These are phyloP conservation scores for Phaetusa simplex DNA, from an alignment of 2,113 vertebrate genomes.

Conservation along the genomic window DNA sequence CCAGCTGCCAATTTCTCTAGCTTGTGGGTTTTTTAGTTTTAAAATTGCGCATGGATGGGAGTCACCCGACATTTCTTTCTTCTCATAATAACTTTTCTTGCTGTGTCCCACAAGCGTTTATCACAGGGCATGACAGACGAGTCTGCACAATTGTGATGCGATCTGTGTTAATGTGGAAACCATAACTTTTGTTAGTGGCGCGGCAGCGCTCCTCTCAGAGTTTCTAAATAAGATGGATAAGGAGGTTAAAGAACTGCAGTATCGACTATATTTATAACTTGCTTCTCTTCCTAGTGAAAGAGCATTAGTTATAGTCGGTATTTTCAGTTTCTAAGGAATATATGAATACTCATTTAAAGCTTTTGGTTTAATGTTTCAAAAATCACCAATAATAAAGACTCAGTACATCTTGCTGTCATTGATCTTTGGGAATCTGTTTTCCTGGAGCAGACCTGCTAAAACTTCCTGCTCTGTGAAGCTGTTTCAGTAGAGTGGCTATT, in stretches of 20 bases:
- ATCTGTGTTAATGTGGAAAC: neutral
- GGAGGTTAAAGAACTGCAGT: neutral
- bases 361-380: neutral
- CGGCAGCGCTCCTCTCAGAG: neutral
- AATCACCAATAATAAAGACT: neutral
- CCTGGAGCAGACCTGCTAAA: neutral
- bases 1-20: constrained; percentile 18
- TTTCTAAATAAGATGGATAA: neutral
- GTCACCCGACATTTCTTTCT: neutral
- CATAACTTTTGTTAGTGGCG: neutral
- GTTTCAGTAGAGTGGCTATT: neutral
- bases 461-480: neutral
- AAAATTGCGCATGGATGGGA: neutral
- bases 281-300: neutral
- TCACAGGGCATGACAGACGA: neutral
- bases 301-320: no score
- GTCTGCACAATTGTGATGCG: neutral
- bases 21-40: neutral
- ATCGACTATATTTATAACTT: neutral
- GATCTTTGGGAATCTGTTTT: neutral
- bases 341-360: neutral
- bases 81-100: neutral
- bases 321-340: neutral
- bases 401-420: neutral
- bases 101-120: neutral